These are phyloP conservation scores for Eupelmus urozonus DNA, from an alignment of 2,888 invertebrate genomes.

Conservation along the genomic window DNA sequence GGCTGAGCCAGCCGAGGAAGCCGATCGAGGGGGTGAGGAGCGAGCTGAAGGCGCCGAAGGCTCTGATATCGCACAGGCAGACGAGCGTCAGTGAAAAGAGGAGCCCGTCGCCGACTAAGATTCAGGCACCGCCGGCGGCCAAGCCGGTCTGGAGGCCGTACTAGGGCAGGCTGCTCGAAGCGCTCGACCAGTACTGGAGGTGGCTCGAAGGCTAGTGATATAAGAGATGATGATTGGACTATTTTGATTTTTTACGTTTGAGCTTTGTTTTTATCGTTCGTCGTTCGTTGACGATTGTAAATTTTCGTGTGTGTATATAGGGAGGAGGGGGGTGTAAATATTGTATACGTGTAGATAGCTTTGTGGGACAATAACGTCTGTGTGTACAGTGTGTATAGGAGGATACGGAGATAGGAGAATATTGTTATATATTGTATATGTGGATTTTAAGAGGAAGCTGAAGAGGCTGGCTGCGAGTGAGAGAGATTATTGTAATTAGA, in stretches of 20 bases:
- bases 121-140: constrained; percentile 67
- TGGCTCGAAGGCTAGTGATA: constrained; percentile 47
- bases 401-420: constrained; percentile 58
- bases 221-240: not conserved
- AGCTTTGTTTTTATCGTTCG: not conserved
- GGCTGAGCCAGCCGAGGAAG: not conserved
- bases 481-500: constrained; percentile 68
- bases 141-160: constrained; percentile 76
- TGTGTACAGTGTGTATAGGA: constrained; percentile 60
- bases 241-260: not conserved
- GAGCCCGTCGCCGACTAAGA: constrained; percentile 71
- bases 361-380: constrained; percentile 69
- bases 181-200: not conserved
- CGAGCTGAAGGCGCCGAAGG: constrained; percentile 71
- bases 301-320: constrained; percentile 15
- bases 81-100: constrained; percentile 59
- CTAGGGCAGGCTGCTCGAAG: constrained; percentile 58
- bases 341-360: constrained; percentile 66
- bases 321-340: not conserved
- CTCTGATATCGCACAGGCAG: constrained; percentile 68
- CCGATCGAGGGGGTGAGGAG: constrained; percentile 66
- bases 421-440: not conserved
- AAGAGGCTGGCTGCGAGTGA: constrained; percentile 55
- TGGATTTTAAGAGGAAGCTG: not conserved
- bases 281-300: not conserved